These are phyloP conservation scores for Baccha elongata DNA, from an alignment of 2,888 invertebrate genomes.

Conservation along the genomic window DNA sequence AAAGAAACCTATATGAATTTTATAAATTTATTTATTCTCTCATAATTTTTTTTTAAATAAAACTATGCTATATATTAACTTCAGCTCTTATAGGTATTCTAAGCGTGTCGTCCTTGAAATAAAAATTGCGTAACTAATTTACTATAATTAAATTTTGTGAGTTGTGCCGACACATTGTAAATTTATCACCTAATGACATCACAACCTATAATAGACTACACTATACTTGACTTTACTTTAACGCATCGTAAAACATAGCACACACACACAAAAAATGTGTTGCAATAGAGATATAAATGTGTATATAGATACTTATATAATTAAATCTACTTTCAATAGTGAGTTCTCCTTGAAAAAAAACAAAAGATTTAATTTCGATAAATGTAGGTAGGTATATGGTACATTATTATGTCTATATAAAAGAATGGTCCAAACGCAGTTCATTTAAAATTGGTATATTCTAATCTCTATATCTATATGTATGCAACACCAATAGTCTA, in stretches of 20 bases:
- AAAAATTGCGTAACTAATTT: slow-evolving; percentile 40
- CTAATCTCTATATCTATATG: not conserved
- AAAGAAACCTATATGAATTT: too few species aligned
- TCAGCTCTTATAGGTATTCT: too few species aligned
- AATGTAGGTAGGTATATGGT: not conserved
- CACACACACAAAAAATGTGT: slow-evolving; percentile 8
- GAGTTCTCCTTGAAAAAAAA: slow-evolving; percentile 2
- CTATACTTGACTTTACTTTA: slow-evolving; percentile 7
- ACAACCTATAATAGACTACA: slow-evolving; percentile 1
- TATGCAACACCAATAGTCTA: not conserved
- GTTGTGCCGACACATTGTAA: slow-evolving; percentile 27
- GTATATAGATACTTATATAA: too few species aligned
- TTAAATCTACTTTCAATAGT: not conserved
- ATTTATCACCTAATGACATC: slow-evolving; percentile 61
- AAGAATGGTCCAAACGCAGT: slow-evolving; percentile 16
- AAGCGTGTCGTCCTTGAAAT: slow-evolving; percentile 21
- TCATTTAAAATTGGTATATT: too few species aligned
- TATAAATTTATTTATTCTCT: too few species aligned
- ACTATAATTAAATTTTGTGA: slow-evolving; percentile 12
- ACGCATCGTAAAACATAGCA: slow-evolving; percentile 45
- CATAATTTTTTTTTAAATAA: too few species aligned
- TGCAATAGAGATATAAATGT: not conserved
- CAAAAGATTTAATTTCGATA: slow-evolving; percentile 33
- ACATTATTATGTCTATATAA: not conserved
- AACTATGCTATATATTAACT: too few species aligned